A percentile compares a stretch with the other conserved stretches of the same genome.
Conservation (phyloP, 2,113 vertebrate species). For the Ornithorhynchus anatinus region DNA sequence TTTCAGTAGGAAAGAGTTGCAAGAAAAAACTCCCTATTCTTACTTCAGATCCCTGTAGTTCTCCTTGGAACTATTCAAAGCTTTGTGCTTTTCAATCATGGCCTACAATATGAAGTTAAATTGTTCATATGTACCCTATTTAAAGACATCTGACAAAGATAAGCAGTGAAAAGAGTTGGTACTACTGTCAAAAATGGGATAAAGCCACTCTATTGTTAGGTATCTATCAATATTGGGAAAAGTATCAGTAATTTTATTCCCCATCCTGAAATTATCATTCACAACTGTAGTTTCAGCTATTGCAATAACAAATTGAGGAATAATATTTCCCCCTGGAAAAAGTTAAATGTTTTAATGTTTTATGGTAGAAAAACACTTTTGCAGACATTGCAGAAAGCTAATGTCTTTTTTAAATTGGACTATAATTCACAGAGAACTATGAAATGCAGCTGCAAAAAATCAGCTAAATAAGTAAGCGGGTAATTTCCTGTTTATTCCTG, state of each 20-base stretch:
- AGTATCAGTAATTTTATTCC: slow-evolving; percentile 47
- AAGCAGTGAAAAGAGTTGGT: slow-evolving; percentile 22
- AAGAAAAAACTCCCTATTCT: too few species aligned
- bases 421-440: slow-evolving; percentile 46
- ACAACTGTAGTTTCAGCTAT: slow-evolving; percentile 28
- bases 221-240: slow-evolving; percentile 42
- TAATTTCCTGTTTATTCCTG: slow-evolving; percentile 31
- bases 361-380: slow-evolving; percentile 48
- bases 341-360: slow-evolving; percentile 33
- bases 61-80: slow-evolving; percentile 20
- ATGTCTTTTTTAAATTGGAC: slow-evolving; percentile 49
- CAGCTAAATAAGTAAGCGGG: slow-evolving; percentile 12
- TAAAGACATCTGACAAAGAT: slow-evolving; percentile 40
- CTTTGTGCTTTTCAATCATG: not conserved
- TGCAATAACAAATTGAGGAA: slow-evolving; percentile 60
- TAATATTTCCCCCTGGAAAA: slow-evolving; percentile 46
- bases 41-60: too few species aligned
- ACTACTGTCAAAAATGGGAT: slow-evolving; percentile 16
- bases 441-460: slow-evolving; percentile 31
- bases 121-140: not conserved
- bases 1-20: too few species aligned
- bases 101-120: slow-evolving; percentile 12
- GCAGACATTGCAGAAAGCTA: slow-evolving; percentile 38
- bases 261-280: slow-evolving; percentile 45
- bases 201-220: slow-evolving; percentile 11